phyloP scores from a whole-genome alignment of 1,140 invertebrate genomes.

The Leptinotarsa lineolata region DNA sequence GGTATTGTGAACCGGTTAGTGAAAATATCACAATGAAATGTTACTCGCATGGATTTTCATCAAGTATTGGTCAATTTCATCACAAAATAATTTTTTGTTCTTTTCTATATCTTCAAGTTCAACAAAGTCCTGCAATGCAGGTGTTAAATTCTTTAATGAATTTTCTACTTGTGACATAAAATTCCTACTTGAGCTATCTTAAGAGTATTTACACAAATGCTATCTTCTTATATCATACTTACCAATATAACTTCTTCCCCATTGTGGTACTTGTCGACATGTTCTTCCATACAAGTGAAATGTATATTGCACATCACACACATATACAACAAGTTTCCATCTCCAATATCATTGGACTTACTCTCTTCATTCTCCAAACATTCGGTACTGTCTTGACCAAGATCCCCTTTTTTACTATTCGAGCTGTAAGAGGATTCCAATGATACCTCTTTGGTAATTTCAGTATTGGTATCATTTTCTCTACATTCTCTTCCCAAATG shows the following conservation, averaged over 20 bases:
- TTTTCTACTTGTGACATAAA: no score
- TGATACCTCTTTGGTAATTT: background rate
- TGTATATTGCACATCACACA: constrained; percentile 67
- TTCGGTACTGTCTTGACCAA: background rate
- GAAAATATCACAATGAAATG: no score
- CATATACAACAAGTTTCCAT: constrained; percentile 58
- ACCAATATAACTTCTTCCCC: constrained; percentile 63
- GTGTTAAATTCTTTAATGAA: no score
- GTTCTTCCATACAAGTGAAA: constrained; percentile 67
- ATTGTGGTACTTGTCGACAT: constrained; percentile 68
- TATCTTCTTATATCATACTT: constrained; percentile 19
- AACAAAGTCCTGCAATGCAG: no score
- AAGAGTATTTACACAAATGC: no score
- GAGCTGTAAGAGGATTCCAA: constrained; percentile 38
- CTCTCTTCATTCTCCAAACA: constrained; percentile 25
- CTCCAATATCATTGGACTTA: constrained; percentile 12
- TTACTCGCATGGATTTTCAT: no score
- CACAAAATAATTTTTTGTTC: no score
- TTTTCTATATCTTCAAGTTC: no score
- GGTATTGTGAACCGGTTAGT: no score
- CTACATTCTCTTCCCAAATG: constrained; percentile 66
- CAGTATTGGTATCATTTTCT: constrained; percentile 60
- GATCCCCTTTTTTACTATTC: constrained; percentile 31
- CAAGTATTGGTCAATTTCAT: no score
- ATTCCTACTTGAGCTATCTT: no score